Evolutionary conservation across 2,797 vertebrate genomes (phyloP).

Genomic region (Dicrostonyx torquatus): DNA sequence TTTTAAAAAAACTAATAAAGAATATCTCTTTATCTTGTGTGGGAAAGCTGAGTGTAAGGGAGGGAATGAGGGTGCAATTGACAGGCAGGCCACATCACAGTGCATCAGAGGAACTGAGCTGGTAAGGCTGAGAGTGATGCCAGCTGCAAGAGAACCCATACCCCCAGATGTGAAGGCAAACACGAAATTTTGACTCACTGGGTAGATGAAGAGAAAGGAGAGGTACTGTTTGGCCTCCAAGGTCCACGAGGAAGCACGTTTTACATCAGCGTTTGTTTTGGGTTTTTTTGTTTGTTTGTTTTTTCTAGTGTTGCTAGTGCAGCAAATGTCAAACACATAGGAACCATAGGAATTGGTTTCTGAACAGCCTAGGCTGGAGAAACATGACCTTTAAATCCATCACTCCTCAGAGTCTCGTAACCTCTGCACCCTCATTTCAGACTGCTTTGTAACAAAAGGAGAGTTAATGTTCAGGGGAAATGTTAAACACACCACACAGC

Average conservation of each 20-base stretch:
- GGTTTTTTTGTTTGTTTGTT: background rate
- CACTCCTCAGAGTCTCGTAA: background rate
- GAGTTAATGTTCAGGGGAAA: background rate
- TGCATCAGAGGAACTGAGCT: background rate
- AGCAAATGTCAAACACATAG: background rate
- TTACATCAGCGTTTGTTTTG: background rate
- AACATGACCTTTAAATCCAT: background rate
- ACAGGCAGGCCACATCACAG: background rate
- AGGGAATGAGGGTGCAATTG: background rate
- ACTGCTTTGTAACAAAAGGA: background rate
- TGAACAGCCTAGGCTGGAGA: background rate
- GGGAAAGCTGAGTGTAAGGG: background rate
- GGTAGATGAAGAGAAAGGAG: background rate
- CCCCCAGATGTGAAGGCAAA: background rate
- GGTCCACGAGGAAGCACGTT: background rate
- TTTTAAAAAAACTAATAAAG: background rate
- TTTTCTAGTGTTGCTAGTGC: background rate
- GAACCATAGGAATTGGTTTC: background rate
- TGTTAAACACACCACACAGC: background rate
- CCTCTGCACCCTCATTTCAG: background rate
- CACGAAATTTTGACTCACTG: constrained; percentile 10
- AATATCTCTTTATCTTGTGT: background rate
- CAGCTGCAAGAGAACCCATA: background rate
- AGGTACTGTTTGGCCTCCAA: background rate
- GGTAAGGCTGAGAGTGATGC: background rate